Base-by-base conservation (phyloP, 2,888 invertebrate genomes). In the Bembecia ichneumoniformis region DNA sequence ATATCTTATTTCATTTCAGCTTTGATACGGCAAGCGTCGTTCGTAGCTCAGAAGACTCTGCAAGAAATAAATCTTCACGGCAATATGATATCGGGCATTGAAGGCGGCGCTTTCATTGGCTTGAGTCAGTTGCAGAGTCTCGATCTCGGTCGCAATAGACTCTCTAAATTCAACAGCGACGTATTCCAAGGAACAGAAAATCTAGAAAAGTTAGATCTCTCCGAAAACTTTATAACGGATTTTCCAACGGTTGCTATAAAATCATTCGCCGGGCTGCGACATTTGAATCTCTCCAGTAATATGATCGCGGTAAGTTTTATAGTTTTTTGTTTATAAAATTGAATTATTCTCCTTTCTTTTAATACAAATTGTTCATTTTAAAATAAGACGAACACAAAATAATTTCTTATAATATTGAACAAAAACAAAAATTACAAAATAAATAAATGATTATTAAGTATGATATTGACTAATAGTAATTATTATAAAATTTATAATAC, bases 251-350 rank as follows among this genome's bases (percentile, higher is more conserved):
- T 93, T 9, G 93, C 95, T 0, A 72, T 96, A 45, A 92, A 92
- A 66, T 88, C 91, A 28, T 90, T 96, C 59, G 78, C 82, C 16
- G 90, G 90, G 50, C 77, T 97, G 16, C 91, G 91, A 67, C 91
- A 92, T 55, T 82, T 96, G 54, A 94, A 95, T 76, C 82, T 96
- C 36, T 95, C 95, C 11, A 93, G 95, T 56, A 96, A 96, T 80
- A 90, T 95, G 84, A 92, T 96, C 53, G 92, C 92, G 82, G 95
- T 95, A 74, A 81, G 84, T 70, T 17, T 11, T 28, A 48, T 54
- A 51, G 46, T 43, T 47, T 49, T 40, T 9, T 47, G 28, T 7
- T 28, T 7, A 28, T 28, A 1, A 28, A 28, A 28, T 28, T 28
- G 20, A 5, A 20, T 20, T 20, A 20, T 5, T 20, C 20, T 20